Evolutionary conservation across 2,888 invertebrate species (phyloP).

Genomic region (Prosopocoilus inquinatus): DNA sequence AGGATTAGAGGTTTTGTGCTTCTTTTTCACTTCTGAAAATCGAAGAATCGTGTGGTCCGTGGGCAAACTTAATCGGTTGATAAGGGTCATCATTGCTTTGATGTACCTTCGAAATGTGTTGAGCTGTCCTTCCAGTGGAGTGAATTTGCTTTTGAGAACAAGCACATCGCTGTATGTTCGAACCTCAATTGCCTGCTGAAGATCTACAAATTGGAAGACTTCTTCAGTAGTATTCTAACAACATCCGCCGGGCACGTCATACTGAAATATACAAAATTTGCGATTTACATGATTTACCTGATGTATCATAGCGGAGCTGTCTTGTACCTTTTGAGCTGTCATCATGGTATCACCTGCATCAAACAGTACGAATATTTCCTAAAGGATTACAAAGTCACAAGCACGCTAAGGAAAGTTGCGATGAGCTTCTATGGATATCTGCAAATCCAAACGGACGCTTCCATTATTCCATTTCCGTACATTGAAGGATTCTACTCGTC

Average conservation of each 20-base stretch:
- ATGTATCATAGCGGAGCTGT: slow-evolving; percentile 3
- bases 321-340: slow-evolving; percentile 1
- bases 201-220: slow-evolving; percentile 24
- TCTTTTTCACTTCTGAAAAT: slow-evolving; percentile 10
- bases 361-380: not conserved
- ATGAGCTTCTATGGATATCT: not conserved
- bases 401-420: not conserved
- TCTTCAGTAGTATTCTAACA: slow-evolving; percentile 1
- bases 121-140: no score
- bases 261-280: slow-evolving; percentile 2
- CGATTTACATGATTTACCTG: not conserved
- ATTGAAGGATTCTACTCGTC: slow-evolving; percentile 1
- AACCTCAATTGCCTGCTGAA: slow-evolving; percentile 27
- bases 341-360: not conserved
- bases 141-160: slow-evolving; percentile 8
- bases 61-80: slow-evolving; percentile 13
- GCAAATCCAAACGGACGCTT: no score
- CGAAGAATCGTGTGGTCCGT: not conserved
- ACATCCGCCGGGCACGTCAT: not conserved
- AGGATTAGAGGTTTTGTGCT: slow-evolving; percentile 24
- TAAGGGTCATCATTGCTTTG: slow-evolving; percentile 12
- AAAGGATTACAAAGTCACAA: not conserved
- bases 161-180: slow-evolving; percentile 9
- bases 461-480: slow-evolving; percentile 3
- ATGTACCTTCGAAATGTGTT: slow-evolving; percentile 8